These are phyloP conservation scores for Sebastes taczanowskii DNA, from an alignment of 2,797 vertebrate species.

Conservation along the genomic window DNA sequence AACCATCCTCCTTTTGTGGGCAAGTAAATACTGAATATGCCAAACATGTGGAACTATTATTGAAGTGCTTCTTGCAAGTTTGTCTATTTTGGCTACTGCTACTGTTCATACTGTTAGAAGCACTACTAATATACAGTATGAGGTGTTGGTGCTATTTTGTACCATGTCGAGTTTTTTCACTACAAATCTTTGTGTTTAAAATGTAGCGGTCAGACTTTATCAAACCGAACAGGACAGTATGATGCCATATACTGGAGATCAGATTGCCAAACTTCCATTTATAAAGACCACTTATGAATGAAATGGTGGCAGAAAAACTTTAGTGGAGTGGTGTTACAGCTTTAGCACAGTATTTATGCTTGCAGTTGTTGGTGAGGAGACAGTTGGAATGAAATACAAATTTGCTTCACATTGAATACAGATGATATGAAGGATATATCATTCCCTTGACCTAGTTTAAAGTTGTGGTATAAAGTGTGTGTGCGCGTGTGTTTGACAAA, in stretches of 20 bases:
- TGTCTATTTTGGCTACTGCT: not conserved
- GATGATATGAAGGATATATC: not conserved
- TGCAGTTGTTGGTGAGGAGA: not conserved
- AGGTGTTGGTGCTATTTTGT: not conserved
- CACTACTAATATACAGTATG: not conserved
- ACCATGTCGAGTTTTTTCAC: not conserved
- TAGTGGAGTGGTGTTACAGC: not conserved
- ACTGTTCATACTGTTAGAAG: not conserved
- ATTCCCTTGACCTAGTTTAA: constrained; percentile 5
- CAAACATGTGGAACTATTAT: not conserved
- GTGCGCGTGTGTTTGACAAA: not conserved
- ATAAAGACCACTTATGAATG: not conserved
- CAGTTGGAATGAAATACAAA: not conserved
- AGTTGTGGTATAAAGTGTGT: not conserved
- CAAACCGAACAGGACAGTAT: not conserved
- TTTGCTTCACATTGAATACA: constrained; percentile 5
- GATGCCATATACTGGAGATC: not conserved
- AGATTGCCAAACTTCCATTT: not conserved
- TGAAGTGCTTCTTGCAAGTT: not conserved
- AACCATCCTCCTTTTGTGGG: not conserved
- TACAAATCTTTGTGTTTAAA: not conserved
- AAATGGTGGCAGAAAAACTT: not conserved
- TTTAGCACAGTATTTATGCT: not conserved
- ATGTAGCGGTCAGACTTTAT: not conserved
- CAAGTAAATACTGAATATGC: not conserved